Evolutionary conservation across 2,113 vertebrate species (phyloP).

Genomic region (Cranoglanis bouderius): DNA sequence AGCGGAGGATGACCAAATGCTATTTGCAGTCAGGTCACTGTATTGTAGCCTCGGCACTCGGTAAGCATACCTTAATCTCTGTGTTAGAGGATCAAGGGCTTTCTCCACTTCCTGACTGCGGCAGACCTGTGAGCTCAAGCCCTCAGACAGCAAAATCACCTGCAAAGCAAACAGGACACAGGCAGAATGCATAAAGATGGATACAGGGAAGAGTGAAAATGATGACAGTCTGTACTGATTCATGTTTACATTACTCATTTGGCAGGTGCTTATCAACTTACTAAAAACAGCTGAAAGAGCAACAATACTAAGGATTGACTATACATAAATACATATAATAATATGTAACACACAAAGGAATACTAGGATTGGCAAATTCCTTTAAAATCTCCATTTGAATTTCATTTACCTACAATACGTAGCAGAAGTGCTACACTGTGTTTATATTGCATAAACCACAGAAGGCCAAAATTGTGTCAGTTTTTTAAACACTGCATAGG

Average conservation of each 20-base stretch:
- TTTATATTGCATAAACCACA: not conserved
- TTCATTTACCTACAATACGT: not conserved
- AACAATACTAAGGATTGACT: too few relatives aligned
- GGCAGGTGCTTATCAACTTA: not conserved
- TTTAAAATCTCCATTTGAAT: not conserved
- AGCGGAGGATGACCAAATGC: not conserved
- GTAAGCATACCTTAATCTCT: conserved; percentile 58
- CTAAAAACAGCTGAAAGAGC: not conserved
- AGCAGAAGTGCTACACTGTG: not conserved
- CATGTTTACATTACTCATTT: too few relatives aligned
- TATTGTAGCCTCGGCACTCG: not conserved
- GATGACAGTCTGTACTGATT: not conserved
- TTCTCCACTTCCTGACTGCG: conserved; percentile 61
- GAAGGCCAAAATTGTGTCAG: not conserved
- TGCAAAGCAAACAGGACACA: conserved; percentile 38
- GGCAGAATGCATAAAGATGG: conserved; percentile 8
- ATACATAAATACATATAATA: too few relatives aligned
- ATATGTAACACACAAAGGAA: not conserved
- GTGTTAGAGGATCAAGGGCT: conserved; percentile 56
- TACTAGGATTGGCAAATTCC: not conserved
- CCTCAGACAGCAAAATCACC: conserved; percentile 64
- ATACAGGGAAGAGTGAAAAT: not conserved
- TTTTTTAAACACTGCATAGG: not conserved
- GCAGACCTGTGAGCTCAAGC: conserved; percentile 58
- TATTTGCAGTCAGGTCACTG: conserved; percentile 42